phyloP scores from a whole-genome alignment of 2,113 vertebrate species.

The Phasianus colchicus region DNA sequence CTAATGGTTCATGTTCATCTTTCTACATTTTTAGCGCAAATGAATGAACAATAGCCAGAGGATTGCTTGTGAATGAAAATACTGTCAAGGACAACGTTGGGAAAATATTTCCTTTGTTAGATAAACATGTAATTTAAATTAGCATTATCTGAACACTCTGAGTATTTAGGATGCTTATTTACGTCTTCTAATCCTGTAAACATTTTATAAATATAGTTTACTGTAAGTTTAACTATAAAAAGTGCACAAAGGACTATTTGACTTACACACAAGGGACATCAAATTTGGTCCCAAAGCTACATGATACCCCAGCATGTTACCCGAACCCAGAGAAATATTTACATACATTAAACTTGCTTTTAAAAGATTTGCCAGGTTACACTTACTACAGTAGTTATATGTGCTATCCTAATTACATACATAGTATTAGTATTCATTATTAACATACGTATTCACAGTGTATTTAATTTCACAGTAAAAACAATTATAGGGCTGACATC shows the following conservation, averaged over 20 bases:
- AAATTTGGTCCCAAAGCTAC: background rate
- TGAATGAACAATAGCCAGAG: constrained; percentile 27
- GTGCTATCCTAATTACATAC: background rate
- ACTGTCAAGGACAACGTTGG: background rate
- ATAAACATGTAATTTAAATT: constrained; percentile 29
- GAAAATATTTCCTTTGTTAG: constrained; percentile 35
- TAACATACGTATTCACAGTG: background rate
- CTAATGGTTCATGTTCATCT: background rate
- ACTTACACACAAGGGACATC: background rate
- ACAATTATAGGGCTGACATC: background rate
- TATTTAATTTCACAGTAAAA: background rate
- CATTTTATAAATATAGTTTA: background rate
- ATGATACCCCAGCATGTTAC: background rate
- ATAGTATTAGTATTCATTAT: background rate
- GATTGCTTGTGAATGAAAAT: constrained; percentile 36
- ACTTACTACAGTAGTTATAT: background rate
- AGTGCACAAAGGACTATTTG: background rate
- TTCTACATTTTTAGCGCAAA: constrained; percentile 20
- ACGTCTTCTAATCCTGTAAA: constrained; percentile 27
- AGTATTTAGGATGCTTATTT: constrained; percentile 41
- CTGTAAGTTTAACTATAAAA: background rate
- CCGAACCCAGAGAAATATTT: background rate
- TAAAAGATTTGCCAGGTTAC: background rate
- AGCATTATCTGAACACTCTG: constrained; percentile 35
- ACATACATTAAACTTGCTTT: background rate